phyloP scores from a whole-genome alignment of 2,797 vertebrate genomes.

The Acanthiza pusilla region DNA sequence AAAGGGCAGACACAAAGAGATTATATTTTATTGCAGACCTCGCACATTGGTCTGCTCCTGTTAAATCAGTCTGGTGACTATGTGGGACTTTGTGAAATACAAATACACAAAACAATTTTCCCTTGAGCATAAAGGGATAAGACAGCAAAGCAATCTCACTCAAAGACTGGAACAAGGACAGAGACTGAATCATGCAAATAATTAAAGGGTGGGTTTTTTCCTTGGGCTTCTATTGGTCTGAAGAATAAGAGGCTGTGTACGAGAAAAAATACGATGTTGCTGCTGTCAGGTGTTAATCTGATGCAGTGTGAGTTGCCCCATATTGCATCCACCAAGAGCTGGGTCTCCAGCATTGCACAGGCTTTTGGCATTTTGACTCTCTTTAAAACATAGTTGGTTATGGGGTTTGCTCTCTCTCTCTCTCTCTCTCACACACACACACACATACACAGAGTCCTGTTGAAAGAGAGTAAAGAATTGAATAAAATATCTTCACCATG shows the following conservation, averaged over 20 bases:
- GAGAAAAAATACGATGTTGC: neutral
- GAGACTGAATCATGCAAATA: neutral
- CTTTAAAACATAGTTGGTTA: neutral
- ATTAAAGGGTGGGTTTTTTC: rapidly evolving
- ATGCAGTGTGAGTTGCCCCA: rapidly evolving
- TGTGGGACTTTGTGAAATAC: neutral
- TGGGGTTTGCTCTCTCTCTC: neutral
- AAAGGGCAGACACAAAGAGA: neutral
- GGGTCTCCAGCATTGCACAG: neutral
- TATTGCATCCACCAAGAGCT: neutral
- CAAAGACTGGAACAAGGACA: neutral
- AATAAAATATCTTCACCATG: neutral
- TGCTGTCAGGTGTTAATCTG: neutral
- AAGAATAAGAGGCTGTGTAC: neutral
- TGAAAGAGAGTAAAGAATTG: neutral
- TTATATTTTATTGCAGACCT: neutral
- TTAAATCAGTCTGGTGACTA: neutral
- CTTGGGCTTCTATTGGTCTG: neutral
- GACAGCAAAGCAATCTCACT: neutral
- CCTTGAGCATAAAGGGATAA: neutral
- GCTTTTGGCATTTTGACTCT: neutral
- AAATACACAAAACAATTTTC: neutral
- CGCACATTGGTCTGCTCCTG: neutral
- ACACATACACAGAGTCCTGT: neutral
- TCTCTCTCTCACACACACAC: too few species aligned